Evolutionary conservation across 2,113 vertebrate genomes (phyloP).

Genomic region (Onychostoma macrolepis): DNA sequence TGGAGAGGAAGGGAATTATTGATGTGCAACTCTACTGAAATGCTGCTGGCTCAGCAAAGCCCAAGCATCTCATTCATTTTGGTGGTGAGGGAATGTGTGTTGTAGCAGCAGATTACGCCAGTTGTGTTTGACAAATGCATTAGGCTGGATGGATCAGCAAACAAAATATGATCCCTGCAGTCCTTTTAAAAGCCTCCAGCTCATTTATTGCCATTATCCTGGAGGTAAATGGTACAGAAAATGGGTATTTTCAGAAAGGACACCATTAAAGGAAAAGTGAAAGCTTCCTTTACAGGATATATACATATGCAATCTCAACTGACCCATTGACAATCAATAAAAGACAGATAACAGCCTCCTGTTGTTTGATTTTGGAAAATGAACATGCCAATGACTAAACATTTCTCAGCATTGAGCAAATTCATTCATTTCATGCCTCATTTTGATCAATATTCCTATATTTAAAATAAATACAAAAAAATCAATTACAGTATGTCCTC

Average conservation of each 20-base stretch:
- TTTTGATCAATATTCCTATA: neutral
- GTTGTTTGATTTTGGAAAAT: neutral
- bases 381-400: neutral
- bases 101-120: constrained; percentile 41
- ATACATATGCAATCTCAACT: neutral
- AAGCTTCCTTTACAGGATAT: neutral
- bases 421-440: neutral
- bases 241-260: constrained; percentile 14
- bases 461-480: neutral
- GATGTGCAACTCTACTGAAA: constrained; percentile 44
- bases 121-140: constrained; percentile 40
- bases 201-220: constrained; percentile 38
- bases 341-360: neutral
- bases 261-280: constrained; percentile 21
- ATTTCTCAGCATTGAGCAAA: neutral
- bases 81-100: neutral
- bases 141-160: constrained; percentile 44
- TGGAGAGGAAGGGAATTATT: constrained; percentile 47
- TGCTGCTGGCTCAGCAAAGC: constrained; percentile 53
- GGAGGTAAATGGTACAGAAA: neutral
- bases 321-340: neutral
- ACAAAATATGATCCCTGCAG: constrained; percentile 37
- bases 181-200: constrained; percentile 36
- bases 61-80: constrained; percentile 32
- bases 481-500: neutral